These are phyloP conservation scores for Sarcophaga subvicina DNA, from an alignment of 2,888 invertebrate species.

Conservation along the genomic window DNA sequence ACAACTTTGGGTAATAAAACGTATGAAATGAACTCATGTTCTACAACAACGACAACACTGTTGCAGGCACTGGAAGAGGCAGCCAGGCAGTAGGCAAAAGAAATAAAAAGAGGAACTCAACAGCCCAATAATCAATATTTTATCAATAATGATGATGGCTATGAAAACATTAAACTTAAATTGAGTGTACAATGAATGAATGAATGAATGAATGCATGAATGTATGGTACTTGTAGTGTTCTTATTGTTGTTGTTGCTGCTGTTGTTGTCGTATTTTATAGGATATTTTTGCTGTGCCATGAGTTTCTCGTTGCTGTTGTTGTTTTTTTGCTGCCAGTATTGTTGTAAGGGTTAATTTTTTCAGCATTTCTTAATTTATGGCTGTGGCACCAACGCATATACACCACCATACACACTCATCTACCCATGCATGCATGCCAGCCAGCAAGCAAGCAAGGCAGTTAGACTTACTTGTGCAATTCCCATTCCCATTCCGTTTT, in stretches of 20 bases:
- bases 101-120: neutral
- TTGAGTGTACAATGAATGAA: constrained; percentile 56
- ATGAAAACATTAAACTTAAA: constrained; percentile 66
- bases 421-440: neutral
- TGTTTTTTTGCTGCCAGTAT: neutral
- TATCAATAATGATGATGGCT: constrained; percentile 67
- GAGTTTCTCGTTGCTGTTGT: constrained; percentile 12
- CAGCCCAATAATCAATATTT: constrained; percentile 62
- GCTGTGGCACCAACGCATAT: constrained; percentile 11
- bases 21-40: constrained; percentile 45
- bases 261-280: constrained; percentile 8
- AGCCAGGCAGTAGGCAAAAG: neutral
- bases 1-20: constrained; percentile 49
- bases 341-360: constrained; percentile 62
- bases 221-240: constrained; percentile 19
- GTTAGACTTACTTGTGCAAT: constrained; percentile 15
- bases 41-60: neutral
- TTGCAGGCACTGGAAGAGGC: neutral
- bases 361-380: constrained; percentile 62
- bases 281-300: constrained; percentile 33
- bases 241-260: constrained; percentile 1
- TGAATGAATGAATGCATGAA: neutral
- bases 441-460: neutral
- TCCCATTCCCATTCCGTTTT: constrained; percentile 9
- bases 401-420: neutral